Base-by-base conservation (phyloP, 1,140 invertebrate genomes). In the Globodera ellingtonae region DNA sequence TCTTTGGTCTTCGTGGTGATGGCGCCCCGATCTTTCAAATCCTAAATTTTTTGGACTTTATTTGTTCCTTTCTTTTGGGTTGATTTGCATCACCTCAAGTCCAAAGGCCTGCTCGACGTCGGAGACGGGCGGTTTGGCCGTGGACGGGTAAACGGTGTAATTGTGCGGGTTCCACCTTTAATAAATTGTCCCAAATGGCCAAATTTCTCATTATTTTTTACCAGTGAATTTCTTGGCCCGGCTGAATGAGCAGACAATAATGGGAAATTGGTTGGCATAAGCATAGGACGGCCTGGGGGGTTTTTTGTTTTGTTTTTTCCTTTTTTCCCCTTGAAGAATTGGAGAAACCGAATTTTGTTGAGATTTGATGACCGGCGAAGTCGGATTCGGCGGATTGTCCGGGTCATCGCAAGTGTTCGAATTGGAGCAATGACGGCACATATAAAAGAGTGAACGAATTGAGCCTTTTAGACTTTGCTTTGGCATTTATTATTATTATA, bases 1-100 rank as follows among this genome's bases (percentile, higher is more conserved):
- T 89, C 87, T 73, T 89, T 89, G 52, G 87, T 86, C 74, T 83
- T 79, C n/a, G 84, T 89, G 24, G 88, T 89, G 52, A 89, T 89
- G 13, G 87, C 86, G 47, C 88, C 88, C 18, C 72, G 73, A 70
- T 89, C 87, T 78, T 84, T 81, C 46, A 89, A 46, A 56, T 89
- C 87, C 86, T 86, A 15, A 74, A 69, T 48, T 48, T 67, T 0
- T 65, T 18, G n/a, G 59, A 47, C 7, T 9, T 59, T 4, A 75
- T 72, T 72, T 72, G 6, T 18, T 35, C 35, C 18, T 8, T 75
- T 50, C 24, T 74, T 70, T 48, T 59, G 52, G 18, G 18, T 71
- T 75, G 0, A 35, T 35, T 35, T 35, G 35, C 35, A 35, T 35
- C 1, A 86, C 83, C 47, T 86, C 83, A 24, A 87, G 66, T 69